Conservation (phyloP, 2,113 vertebrate genomes). For the Heterocephalus glaber region DNA sequence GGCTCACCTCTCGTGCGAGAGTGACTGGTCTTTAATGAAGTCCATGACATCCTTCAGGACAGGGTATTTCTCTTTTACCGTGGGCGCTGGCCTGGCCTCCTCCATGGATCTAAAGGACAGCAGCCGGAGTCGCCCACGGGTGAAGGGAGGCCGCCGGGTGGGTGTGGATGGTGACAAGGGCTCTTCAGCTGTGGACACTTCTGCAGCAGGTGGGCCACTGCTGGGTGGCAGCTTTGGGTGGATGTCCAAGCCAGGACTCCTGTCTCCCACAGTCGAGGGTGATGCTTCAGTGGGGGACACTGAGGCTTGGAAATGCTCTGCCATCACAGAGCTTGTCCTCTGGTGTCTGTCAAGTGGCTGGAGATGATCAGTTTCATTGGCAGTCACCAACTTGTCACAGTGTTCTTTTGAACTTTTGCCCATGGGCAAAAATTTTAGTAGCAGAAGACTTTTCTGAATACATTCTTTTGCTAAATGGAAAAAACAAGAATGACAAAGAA, state of each 20-base stretch:
- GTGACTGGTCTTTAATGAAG: constrained; percentile 94
- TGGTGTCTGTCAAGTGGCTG: constrained; percentile 69
- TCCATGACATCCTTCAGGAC: constrained; percentile 92
- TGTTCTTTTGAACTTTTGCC: constrained; percentile 78
- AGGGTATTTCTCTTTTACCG: constrained; percentile 93
- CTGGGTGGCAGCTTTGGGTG: constrained; percentile 58
- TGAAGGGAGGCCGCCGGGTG: constrained; percentile 89
- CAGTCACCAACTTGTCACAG: constrained; percentile 58
- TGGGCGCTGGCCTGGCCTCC: constrained; percentile 87
- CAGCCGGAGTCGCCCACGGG: constrained; percentile 92
- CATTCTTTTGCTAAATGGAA: constrained; percentile 91
- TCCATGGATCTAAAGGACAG: constrained; percentile 96
- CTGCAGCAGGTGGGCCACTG: constrained; percentile 58
- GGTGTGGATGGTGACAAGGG: constrained; percentile 90
- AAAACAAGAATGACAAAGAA: constrained; percentile 6
- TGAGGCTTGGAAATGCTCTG: constrained; percentile 90
- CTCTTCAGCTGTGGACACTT: constrained; percentile 68
- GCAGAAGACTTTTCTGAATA: constrained; percentile 93
- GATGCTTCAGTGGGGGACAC: constrained; percentile 51
- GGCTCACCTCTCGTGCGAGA: constrained; percentile 92
- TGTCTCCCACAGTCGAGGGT: background rate
- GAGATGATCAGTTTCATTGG: constrained; percentile 71
- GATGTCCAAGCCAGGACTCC: constrained; percentile 27
- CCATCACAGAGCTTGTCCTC: constrained; percentile 83
- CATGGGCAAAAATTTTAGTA: constrained; percentile 90